A percentile compares a stretch with the other conserved stretches of the same genome.
These are phyloP conservation scores for Chauna torquata DNA, from an alignment of 2,113 vertebrate species.

Conservation along the genomic window DNA sequence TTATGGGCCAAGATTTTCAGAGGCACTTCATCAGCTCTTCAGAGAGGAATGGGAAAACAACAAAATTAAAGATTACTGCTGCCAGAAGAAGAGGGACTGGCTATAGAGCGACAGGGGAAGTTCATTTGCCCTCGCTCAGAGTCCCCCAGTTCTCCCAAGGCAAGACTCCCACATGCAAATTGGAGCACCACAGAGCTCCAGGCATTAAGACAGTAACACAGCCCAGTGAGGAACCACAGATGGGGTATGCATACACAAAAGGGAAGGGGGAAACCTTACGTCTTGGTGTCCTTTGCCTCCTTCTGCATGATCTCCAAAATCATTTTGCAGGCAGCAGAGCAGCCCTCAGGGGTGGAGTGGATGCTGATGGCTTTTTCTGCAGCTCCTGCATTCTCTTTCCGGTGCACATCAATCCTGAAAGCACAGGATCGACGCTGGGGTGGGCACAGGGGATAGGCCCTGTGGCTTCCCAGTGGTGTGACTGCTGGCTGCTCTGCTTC, in stretches of 20 bases:
- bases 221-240: fast-evolving
- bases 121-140: not conserved
- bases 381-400: slow-evolving; percentile 93
- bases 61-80: not conserved
- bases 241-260: fast-evolving
- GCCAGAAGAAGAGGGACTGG: not conserved
- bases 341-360: slow-evolving; percentile 93
- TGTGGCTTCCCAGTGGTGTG: not conserved
- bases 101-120: fast-evolving
- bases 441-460: not conserved
- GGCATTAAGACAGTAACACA: fast-evolving
- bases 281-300: slow-evolving; percentile 97
- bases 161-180: fast-evolving
- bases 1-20: slow-evolving; percentile 95
- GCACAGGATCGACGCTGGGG: not conserved
- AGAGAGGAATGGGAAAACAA: not conserved
- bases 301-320: slow-evolving; percentile 98
- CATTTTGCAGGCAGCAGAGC: slow-evolving; percentile 92
- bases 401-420: slow-evolving; percentile 90
- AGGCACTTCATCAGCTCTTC: slow-evolving; percentile 93
- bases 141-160: not conserved
- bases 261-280: slow-evolving; percentile 72
- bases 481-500: not conserved
- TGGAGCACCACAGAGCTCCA: fast-evolving
- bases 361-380: slow-evolving; percentile 96